Percentiles rank a stretch among this genome's conserved stretches.
Conservation (phyloP, 2,888 invertebrate genomes). For the Stegophylla sp. region DNA sequence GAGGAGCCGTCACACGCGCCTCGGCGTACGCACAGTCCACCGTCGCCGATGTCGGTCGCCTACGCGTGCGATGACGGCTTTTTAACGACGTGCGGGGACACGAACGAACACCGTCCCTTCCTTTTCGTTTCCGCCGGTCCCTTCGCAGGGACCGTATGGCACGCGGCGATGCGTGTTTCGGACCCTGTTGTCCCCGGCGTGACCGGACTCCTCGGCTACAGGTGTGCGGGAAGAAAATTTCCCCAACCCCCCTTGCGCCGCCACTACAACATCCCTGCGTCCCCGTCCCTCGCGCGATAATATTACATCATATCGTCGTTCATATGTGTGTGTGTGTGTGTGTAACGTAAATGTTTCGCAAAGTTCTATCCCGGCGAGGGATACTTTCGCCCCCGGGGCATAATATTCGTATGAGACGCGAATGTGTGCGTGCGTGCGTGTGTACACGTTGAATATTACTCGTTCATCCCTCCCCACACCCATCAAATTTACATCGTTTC, state of each 20-base stretch:
- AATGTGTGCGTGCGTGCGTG: too few species aligned
- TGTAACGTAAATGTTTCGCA: constrained; percentile 32
- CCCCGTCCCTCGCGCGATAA: background rate
- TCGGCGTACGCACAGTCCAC: background rate
- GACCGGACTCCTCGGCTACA: constrained; percentile 40
- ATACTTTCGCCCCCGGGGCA: constrained; percentile 22
- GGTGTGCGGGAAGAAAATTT: constrained; percentile 33
- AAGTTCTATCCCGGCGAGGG: constrained; percentile 15
- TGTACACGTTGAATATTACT: too few species aligned
- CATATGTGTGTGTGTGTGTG: too few species aligned
- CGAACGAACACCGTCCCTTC: background rate
- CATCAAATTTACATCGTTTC: background rate
- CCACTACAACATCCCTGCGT: too few species aligned
- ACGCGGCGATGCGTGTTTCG: constrained; percentile 24
- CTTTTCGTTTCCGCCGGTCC: background rate
- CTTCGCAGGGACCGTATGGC: background rate
- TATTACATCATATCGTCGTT: too few species aligned
- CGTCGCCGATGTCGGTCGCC: background rate
- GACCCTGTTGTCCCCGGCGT: background rate
- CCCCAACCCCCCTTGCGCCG: background rate
- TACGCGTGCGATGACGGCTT: constrained; percentile 37
- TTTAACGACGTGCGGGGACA: constrained; percentile 46
- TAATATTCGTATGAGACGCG: too few species aligned
- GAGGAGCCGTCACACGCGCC: background rate
- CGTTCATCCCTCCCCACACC: too few species aligned